Evolutionary conservation across 2,113 vertebrate genomes (phyloP).

Genomic region (Trachemys scripta): DNA sequence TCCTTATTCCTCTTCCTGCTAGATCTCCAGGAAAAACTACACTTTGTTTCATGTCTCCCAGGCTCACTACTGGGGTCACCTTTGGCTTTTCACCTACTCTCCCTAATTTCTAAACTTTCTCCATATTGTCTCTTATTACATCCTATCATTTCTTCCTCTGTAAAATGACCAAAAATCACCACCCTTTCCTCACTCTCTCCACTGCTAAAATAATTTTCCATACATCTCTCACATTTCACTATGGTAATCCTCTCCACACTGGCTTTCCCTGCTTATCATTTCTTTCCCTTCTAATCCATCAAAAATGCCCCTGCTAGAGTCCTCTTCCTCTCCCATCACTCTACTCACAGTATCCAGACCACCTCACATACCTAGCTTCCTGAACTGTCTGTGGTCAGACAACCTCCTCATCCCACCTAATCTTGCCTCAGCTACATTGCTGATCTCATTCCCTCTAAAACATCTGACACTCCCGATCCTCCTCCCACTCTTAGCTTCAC

Average conservation of each 20-base stretch:
- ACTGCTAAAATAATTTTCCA: background rate
- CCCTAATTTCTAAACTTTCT: background rate
- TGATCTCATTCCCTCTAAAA: background rate
- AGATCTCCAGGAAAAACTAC: constrained; percentile 49
- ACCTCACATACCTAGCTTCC: background rate
- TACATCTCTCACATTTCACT: background rate
- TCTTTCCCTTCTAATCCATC: background rate
- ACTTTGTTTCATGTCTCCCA: constrained; percentile 24
- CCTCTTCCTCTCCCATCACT: background rate
- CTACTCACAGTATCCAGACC: background rate
- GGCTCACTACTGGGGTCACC: background rate
- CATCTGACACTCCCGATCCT: background rate
- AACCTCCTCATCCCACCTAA: background rate
- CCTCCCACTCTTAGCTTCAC: background rate
- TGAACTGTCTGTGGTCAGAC: background rate
- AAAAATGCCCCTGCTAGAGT: accelerated
- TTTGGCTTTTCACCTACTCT: constrained; percentile 15
- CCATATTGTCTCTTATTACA: constrained; percentile 39
- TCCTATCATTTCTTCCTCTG: constrained; percentile 17
- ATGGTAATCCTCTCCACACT: background rate
- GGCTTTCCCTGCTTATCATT: background rate
- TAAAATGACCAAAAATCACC: constrained; percentile 34
- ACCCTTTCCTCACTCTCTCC: constrained; percentile 12
- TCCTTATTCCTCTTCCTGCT: background rate
- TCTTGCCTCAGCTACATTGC: background rate